Evolutionary conservation across 2,888 invertebrate genomes (phyloP), one percentile per base, ranked within the genome.

Genomic region (Lydus trimaculatus): DNA sequence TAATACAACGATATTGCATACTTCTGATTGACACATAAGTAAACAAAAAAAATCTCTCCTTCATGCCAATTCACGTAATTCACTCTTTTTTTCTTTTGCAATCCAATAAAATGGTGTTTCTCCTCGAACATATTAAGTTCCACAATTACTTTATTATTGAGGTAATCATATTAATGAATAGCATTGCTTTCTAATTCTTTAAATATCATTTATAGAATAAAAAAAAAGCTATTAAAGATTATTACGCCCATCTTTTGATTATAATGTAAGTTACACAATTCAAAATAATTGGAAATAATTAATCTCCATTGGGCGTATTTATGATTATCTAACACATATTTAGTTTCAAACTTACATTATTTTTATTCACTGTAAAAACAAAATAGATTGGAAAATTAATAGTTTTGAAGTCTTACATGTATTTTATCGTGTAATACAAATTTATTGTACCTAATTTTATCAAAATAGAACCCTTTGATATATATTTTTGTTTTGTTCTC

Each of bases 81-180:
- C 7, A 56, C 28, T 7, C 15, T 28, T 7, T 28, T n/a, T 28
- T 25, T 7, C 56, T 56, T 56, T 56, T 28, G 56, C 23, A 56
- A 56, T 56, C 25, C 25, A 28, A 28, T 15, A 56, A 56, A 15
- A 56, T 56, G 28, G 6, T 28, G 28, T 13, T 25, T 25, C 48
- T 52, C 25, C 13, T 52, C 9, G 25, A 48, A 7, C 28, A 23
- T 56, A 56, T 56, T 56, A 56, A 28, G 13, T 56, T 56, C 15
- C 28, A 39, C 39, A 61, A 61, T 61, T 61, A 31, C 36, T 43
- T 61, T 61, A 61, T 33, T 61, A 61, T 61, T 61, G 7, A 61
- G 28, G 61, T 61, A 39, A 61, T 61, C 43, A 39, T 28, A 4
- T 61, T 61, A 61, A 61, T 39, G 61, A 61, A 61, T 61, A 61